Percentiles rank a stretch among this genome's conserved stretches.
phyloP scores from a whole-genome alignment of 2,797 vertebrate genomes.

The Falco columbarius region DNA sequence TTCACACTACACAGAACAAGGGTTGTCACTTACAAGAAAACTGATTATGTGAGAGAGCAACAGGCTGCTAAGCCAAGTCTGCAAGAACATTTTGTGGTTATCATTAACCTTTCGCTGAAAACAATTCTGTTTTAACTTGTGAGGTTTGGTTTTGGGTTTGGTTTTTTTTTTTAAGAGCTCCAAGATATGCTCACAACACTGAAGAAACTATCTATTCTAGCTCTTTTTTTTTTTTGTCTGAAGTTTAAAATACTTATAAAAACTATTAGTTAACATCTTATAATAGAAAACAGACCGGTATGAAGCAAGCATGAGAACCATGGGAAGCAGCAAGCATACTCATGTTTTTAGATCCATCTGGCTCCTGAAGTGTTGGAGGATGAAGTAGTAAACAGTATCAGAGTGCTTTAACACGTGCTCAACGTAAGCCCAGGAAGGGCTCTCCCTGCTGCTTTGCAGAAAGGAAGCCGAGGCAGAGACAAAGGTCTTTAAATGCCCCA shows the following conservation, averaged over 20 bases:
- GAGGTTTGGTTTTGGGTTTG: not conserved
- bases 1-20: not conserved
- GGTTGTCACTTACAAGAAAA: not conserved
- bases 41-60: not conserved
- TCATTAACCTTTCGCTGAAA: not conserved
- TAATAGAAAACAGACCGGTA: not conserved
- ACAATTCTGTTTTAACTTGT: not conserved
- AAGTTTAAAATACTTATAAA: not conserved
- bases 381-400: not conserved
- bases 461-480: not conserved
- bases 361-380: not conserved
- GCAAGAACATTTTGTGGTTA: not conserved
- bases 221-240: fast-evolving
- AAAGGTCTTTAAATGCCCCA: not conserved
- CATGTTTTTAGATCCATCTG: not conserved
- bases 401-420: not conserved
- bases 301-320: not conserved
- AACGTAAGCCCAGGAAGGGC: fast-evolving
- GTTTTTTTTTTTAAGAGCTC: not conserved
- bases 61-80: not conserved
- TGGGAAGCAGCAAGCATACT: not conserved
- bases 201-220: not conserved
- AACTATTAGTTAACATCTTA: not conserved
- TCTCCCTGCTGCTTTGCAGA: not conserved
- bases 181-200: not conserved